Conservation (phyloP, 1,140 invertebrate species). For the Drosophila obscura region DNA sequence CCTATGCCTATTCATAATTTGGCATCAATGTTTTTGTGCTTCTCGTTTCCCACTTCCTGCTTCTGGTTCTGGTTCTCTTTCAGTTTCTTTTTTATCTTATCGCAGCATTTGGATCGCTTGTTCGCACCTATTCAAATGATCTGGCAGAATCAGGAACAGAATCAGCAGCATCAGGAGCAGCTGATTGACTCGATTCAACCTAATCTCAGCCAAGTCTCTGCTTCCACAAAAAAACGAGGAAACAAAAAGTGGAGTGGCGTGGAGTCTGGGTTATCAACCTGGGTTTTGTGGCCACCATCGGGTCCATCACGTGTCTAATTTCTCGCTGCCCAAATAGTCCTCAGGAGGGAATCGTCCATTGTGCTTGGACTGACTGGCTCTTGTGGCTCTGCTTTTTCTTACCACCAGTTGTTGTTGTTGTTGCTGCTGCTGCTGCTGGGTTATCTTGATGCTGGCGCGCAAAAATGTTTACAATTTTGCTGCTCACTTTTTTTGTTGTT, state of each 20-base stretch:
- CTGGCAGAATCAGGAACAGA: conserved; percentile 21
- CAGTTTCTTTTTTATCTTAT: conserved; percentile 37
- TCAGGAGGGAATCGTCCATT: conserved; percentile 49
- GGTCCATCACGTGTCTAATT: conserved; percentile 77
- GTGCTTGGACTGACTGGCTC: conserved; percentile 42
- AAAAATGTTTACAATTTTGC: conserved; percentile 80
- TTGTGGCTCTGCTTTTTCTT: conserved; percentile 8
- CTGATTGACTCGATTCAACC: conserved; percentile 62
- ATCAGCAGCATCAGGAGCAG: conserved; percentile 38
- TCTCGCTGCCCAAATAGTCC: conserved; percentile 76
- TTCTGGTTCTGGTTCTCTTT: conserved; percentile 1
- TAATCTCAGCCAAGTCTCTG: conserved; percentile 53
- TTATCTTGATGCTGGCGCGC: conserved; percentile 78
- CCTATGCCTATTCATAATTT: conserved; percentile 72
- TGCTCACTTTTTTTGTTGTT: conserved; percentile 50
- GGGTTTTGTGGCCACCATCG: conserved; percentile 65
- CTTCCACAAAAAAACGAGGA: conserved; percentile 20
- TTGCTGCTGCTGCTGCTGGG: not conserved
- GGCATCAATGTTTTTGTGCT: conserved; percentile 18
- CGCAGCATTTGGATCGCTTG: conserved; percentile 56
- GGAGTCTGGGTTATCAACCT: conserved; percentile 57
- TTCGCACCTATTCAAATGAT: conserved; percentile 79
- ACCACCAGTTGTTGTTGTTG: conserved; percentile 35
- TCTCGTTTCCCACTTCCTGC: conserved; percentile 41
- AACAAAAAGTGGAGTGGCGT: conserved; percentile 32